Conservation (phyloP, 1,140 invertebrate species). For the Bombus balteatus region DNA sequence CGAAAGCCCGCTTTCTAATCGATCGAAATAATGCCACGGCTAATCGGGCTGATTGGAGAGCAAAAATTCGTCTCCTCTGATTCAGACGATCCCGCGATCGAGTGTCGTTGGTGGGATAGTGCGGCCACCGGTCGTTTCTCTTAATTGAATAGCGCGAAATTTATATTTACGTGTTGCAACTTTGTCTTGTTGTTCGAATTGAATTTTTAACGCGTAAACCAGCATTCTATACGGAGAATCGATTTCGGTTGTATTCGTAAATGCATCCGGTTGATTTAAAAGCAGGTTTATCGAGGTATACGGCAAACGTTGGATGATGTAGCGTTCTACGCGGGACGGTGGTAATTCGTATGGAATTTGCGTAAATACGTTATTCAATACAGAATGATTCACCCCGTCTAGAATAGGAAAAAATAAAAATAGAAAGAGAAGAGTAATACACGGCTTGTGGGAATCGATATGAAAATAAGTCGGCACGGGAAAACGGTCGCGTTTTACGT, state of each 20-base stretch:
- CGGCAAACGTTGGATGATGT: background rate
- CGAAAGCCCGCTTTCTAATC: constrained; percentile 61
- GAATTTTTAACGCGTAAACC: too few species aligned
- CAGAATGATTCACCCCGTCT: background rate
- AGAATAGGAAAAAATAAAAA: background rate
- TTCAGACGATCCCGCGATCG: constrained; percentile 25
- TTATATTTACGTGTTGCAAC: constrained; percentile 8
- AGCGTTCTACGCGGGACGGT: background rate
- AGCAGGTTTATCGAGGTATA: background rate
- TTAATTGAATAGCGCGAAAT: constrained; percentile 51
- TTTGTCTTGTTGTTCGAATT: too few species aligned
- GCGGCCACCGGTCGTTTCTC: constrained; percentile 31
- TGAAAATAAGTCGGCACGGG: constrained; percentile 20
- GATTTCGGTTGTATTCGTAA: background rate
- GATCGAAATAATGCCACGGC: constrained; percentile 66
- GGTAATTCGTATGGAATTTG: background rate
- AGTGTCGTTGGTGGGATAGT: background rate
- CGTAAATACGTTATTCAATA: background rate
- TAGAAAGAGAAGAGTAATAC: background rate
- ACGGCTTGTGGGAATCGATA: background rate
- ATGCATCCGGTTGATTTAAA: background rate
- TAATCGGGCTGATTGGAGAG: constrained; percentile 65
- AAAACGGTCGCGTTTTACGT: constrained; percentile 15
- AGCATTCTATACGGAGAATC: too few species aligned
- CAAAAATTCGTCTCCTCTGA: constrained; percentile 57